Percentiles rank a stretch among this genome's conserved stretches.
Conservation (phyloP, 2,888 invertebrate species). For the Caenorhabditis sp. region DNA sequence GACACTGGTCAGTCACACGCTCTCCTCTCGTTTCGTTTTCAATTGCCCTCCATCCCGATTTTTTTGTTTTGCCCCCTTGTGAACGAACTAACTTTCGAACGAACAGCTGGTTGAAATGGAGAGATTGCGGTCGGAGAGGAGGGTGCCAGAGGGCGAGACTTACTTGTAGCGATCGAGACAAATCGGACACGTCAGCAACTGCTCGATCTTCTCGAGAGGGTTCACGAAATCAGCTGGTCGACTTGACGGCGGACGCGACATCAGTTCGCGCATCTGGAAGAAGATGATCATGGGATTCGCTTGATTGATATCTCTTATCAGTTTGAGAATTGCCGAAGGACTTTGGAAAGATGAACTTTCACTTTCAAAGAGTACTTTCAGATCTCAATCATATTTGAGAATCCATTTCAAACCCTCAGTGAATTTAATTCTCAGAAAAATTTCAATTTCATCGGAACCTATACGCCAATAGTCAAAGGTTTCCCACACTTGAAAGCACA, state of each 20-base stretch:
- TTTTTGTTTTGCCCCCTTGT: conserved; percentile 12
- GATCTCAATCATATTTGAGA: too few species aligned
- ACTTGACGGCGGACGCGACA: conserved; percentile 70
- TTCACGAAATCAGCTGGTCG: conserved; percentile 79
- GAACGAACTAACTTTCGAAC: conserved; percentile 29
- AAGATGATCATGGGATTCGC: conserved; percentile 27
- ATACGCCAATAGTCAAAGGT: too few species aligned
- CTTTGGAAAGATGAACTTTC: too few species aligned
- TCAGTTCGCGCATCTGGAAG: conserved; percentile 72
- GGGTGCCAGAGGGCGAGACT: conserved; percentile 41
- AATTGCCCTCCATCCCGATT: conserved; percentile 12
- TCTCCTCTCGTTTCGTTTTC: conserved; percentile 26
- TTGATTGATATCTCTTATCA: neutral
- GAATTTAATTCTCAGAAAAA: too few species aligned
- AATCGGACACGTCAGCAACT: conserved; percentile 97
- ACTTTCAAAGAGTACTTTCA: too few species aligned
- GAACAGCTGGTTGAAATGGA: conserved; percentile 51
- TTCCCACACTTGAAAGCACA: neutral
- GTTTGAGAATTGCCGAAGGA: neutral
- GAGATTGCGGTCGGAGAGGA: conserved; percentile 5
- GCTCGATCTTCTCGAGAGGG: conserved; percentile 87
- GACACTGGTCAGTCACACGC: conserved; percentile 52
- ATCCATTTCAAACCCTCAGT: too few species aligned
- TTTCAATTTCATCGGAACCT: too few species aligned
- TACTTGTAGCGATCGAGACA: conserved; percentile 93